Evolutionary conservation across 2,888 invertebrate genomes (phyloP), one percentile per base, ranked within the genome.

Genomic region (Tineola bisselliella): DNA sequence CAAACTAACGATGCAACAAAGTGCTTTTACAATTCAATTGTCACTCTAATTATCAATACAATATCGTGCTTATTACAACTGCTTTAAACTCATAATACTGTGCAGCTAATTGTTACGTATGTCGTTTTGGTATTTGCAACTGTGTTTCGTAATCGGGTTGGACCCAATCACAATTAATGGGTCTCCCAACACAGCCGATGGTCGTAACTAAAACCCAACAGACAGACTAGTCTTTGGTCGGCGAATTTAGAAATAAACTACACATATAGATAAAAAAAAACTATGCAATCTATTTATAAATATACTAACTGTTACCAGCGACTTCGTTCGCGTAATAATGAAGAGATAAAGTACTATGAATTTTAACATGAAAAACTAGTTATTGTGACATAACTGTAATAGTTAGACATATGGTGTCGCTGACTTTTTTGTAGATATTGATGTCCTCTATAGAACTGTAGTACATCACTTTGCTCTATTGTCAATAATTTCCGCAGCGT

Each of bases 111-210:
- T 63, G 71, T 79, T 75, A 81, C 84, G 79, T 81, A 81, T 73
- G 68, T 69, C 69, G 67, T 69, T 74, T 75, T 66, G 67, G 70
- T 69, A 75, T 76, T 75, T 76, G 75, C 77, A 77, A 74, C 67
- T 73, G 75, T 76, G 74, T 70, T 70, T 73, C 69, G 76, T 84
- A 81, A 84, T 83, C 81, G 75, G 76, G 77, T 79, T 74, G 74
- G 76, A 72, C 73, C 79, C 77, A 73, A 78, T 78, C 74, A 78
- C 80, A 83, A 84, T 84, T 86, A 86, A 83, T 82, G 81, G 25
- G 75, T 72, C 73, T 73, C 73, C 73, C 70, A 67, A 61, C 44
- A 48, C 48, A 12, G 56, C 25, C 56, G 30, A 56, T 56, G 8
- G 56, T 56, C 19, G 56, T 56, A 56, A 56, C 56, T 56, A 25